Evolutionary conservation across 2,888 invertebrate species (phyloP), one percentile per base, ranked within the genome.

Genomic region (Yponomeuta evonymella): DNA sequence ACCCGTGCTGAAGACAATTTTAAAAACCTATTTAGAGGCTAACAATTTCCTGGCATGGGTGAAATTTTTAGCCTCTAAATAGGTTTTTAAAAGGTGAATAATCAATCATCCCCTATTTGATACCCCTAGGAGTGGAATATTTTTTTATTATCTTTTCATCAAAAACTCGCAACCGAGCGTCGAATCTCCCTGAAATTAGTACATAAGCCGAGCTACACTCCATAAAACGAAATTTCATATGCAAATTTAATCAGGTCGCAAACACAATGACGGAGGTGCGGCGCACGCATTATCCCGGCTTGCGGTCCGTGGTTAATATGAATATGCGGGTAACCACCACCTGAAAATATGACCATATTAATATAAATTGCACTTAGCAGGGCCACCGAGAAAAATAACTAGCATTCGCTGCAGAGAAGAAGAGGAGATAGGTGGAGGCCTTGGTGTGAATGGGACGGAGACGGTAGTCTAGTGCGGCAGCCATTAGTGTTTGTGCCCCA

Each of bases 261-360:
- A 89, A 89, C 88, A 90, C 33, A 89, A 89, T 89, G 88, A 88
- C 83, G 85, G 83, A 89, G 89, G 89, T 88, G 83, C 81, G 81
- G 80, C 86, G 84, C 82, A 82, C 82, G 79, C 85, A 69, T 58
- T 58, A 58, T 58, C 30, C 65, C 65, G 30, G 30, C 65, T 29
- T 30, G 29, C 79, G 83, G 84, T 81, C 86, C 81, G 83, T 83
- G 83, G 82, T 87, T 87, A 87, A 86, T 86, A 89, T 89, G 87
- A 89, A 89, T 89, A 89, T 88, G 87, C 79, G 89, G 88, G 83
- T 85, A 89, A 86, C 86, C 88, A 85, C 78, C 86, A 80, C 80
- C 85, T 36, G 72, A 87, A 90, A 90, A 89, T 90, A 88, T 90
- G 86, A 88, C 80, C 84, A 81, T 85, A 88, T 88, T 89, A 89